Percentiles rank a stretch among this genome's conserved stretches.
phyloP scores from a whole-genome alignment of 2,113 vertebrate genomes.

The Chaetops frenatus region DNA sequence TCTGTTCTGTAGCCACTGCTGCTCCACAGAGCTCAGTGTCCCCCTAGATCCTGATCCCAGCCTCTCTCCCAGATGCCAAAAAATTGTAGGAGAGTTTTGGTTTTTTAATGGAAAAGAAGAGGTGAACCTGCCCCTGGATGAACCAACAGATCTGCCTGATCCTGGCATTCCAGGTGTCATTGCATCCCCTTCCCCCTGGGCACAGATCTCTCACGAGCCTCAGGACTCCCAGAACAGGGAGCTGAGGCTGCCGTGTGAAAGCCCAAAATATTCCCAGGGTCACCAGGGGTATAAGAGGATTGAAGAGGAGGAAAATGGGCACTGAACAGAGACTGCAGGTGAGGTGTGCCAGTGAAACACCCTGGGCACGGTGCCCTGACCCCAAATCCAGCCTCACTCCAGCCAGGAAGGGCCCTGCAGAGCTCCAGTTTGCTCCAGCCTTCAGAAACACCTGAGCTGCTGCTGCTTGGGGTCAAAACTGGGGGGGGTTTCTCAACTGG shows the following conservation, averaged over 20 bases:
- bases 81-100: background rate
- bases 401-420: background rate
- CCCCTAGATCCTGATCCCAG: background rate
- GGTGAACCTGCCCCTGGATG: background rate
- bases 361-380: background rate
- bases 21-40: background rate
- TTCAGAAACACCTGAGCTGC: background rate
- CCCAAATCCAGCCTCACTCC: background rate
- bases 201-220: background rate
- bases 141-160: rapidly evolving
- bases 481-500: background rate
- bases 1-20: background rate
- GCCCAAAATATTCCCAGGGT: background rate
- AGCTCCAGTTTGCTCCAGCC: background rate
- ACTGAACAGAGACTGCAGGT: background rate
- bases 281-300: rapidly evolving
- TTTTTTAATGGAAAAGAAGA: background rate
- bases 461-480: background rate
- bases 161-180: background rate
- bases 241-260: background rate
- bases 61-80: background rate
- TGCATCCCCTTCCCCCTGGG: background rate
- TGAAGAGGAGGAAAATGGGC: background rate
- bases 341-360: background rate
- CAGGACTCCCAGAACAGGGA: background rate